Conservation (phyloP, 1,140 invertebrate species). For the Drosophila oshimai region DNA sequence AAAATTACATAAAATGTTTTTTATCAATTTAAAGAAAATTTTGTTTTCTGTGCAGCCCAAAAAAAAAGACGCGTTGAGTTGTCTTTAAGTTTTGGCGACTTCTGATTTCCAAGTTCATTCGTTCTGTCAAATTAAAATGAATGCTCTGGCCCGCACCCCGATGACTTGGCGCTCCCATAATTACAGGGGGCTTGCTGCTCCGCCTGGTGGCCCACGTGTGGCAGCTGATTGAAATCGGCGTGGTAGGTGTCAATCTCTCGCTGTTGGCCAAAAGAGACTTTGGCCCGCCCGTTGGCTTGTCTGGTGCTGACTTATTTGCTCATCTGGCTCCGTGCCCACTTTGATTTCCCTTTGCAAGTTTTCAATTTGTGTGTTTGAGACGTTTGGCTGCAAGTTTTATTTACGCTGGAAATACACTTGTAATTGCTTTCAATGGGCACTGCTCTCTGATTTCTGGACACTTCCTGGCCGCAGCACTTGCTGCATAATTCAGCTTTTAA, state of each 20-base stretch:
- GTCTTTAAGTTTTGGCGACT: constrained; percentile 23
- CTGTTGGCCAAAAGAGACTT: background rate
- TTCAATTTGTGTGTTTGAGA: constrained; percentile 37
- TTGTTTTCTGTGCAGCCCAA: background rate
- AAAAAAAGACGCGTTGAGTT: background rate
- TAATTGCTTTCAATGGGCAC: constrained; percentile 53
- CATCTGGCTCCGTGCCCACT: constrained; percentile 45
- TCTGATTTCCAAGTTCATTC: constrained; percentile 59
- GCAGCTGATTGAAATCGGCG: constrained; percentile 38
- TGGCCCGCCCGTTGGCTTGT: constrained; percentile 49
- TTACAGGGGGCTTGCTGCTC: constrained; percentile 38
- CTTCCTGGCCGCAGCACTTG: constrained; percentile 60
- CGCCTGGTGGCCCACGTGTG: constrained; percentile 29
- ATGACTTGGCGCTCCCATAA: constrained; percentile 33
- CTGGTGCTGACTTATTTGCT: constrained; percentile 46
- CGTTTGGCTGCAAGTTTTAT: constrained; percentile 41
- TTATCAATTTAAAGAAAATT: no score
- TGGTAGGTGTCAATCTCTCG: constrained; percentile 52
- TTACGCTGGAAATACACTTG: constrained; percentile 30
- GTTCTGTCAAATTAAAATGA: constrained; percentile 57
- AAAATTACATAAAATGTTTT: no score
- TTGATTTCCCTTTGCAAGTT: constrained; percentile 54
- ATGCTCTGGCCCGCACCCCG: constrained; percentile 21
- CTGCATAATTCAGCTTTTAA: constrained; percentile 63
- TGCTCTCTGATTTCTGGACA: constrained; percentile 11